phyloP scores from a whole-genome alignment of 2,888 invertebrate species.

The Lysandra bellargus region DNA sequence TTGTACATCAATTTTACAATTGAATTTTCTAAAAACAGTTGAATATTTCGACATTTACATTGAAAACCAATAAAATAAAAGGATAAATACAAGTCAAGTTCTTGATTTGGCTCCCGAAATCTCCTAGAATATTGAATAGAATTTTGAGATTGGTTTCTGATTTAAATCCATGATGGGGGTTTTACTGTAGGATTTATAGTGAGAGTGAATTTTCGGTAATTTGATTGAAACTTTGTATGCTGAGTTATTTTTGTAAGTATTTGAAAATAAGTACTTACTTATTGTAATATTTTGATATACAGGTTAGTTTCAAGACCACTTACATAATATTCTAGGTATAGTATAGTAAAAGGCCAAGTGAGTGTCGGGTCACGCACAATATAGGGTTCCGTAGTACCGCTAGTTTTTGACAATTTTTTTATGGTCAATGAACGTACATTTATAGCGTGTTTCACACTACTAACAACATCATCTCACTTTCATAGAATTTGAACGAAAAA shows the following conservation, averaged over 20 bases:
- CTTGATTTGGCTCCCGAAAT: not conserved
- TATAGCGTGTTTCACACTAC: too few species aligned
- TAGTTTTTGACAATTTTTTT: too few species aligned
- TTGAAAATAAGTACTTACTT: not conserved
- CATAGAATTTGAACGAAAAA: too few species aligned
- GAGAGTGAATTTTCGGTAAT: not conserved
- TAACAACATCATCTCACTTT: too few species aligned
- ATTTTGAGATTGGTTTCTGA: conserved; percentile 6
- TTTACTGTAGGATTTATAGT: not conserved
- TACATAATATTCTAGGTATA: too few species aligned
- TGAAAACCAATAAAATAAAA: not conserved
- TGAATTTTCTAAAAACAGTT: not conserved
- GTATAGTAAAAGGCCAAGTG: too few species aligned
- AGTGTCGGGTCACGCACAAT: too few species aligned
- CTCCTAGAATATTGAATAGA: not conserved
- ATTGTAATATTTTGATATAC: too few species aligned
- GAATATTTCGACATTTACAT: not conserved
- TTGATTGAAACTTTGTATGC: not conserved
- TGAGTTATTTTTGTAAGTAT: not conserved
- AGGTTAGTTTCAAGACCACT: too few species aligned
- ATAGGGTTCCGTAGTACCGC: too few species aligned
- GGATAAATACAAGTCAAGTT: not conserved
- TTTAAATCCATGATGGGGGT: not conserved
- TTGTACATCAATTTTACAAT: not conserved
- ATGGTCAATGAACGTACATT: too few species aligned